Conservation (phyloP, 2,797 vertebrate genomes). For the Babyrousa celebensis region DNA sequence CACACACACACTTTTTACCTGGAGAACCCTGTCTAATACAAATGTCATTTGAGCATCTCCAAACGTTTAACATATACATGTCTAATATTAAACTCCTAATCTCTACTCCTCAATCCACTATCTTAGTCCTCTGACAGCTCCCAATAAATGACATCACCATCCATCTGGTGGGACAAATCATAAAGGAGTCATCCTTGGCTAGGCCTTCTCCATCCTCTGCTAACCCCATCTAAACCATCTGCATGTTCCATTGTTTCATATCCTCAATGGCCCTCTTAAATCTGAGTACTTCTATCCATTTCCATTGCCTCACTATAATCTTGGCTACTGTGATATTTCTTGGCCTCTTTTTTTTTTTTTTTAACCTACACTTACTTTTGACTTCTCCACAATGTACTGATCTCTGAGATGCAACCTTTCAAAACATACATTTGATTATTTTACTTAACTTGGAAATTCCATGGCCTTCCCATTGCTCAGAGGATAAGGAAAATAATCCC, state of each 20-base stretch:
- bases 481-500: background rate
- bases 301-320: background rate
- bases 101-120: background rate
- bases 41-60: background rate
- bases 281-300: background rate
- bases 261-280: background rate
- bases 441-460: background rate
- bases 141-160: background rate
- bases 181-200: background rate
- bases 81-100: background rate
- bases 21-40: background rate
- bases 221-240: background rate
- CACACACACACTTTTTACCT: background rate
- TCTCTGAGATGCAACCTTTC: background rate
- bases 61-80: background rate
- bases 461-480: background rate
- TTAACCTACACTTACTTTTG: background rate
- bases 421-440: background rate
- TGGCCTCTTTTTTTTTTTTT: background rate
- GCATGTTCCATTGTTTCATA: background rate
- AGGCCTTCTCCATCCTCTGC: background rate
- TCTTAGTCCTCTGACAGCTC: background rate
- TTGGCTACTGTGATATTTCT: too few species aligned
- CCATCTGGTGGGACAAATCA: background rate
- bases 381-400: background rate